These are phyloP conservation scores for Catamblyrhynchus diadema DNA, from an alignment of 2,797 vertebrate species.

Conservation along the genomic window DNA sequence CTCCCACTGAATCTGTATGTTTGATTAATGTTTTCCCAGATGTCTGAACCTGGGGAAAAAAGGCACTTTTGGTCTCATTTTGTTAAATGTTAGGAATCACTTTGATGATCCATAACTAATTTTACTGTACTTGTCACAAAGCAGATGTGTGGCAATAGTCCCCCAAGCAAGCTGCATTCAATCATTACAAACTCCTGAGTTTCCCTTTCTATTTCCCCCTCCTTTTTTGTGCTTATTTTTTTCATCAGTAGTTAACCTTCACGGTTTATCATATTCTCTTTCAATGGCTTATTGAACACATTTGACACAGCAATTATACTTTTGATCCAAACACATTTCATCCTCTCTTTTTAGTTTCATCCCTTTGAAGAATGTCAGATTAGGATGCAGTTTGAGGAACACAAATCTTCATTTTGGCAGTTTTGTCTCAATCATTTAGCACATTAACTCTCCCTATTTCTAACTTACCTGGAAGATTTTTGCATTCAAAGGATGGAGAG, in stretches of 20 bases:
- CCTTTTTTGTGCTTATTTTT: not conserved
- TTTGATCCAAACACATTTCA: not conserved
- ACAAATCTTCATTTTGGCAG: not conserved
- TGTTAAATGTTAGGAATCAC: constrained; percentile 40
- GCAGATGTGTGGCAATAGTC: constrained; percentile 41
- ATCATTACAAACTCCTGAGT: not conserved
- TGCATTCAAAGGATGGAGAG: not conserved
- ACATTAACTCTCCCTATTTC: not conserved
- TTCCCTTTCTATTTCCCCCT: not conserved
- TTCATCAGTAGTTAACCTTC: constrained; percentile 23
- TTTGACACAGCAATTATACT: not conserved
- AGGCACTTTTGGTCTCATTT: constrained; percentile 43
- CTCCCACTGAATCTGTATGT: constrained; percentile 14
- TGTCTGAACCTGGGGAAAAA: constrained; percentile 49
- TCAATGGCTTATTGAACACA: not conserved
- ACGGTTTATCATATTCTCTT: not conserved
- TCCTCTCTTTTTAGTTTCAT: not conserved
- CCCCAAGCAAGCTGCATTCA: not conserved
- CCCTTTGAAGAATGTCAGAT: not conserved
- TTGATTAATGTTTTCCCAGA: constrained; percentile 65
- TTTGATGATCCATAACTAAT: constrained; percentile 69
- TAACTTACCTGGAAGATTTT: not conserved
- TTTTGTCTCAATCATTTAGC: not conserved
- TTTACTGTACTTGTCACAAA: constrained; percentile 60
- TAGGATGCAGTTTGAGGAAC: not conserved